Evolutionary conservation across 2,113 vertebrate genomes (phyloP).

Genomic region (Euleptes europaea): DNA sequence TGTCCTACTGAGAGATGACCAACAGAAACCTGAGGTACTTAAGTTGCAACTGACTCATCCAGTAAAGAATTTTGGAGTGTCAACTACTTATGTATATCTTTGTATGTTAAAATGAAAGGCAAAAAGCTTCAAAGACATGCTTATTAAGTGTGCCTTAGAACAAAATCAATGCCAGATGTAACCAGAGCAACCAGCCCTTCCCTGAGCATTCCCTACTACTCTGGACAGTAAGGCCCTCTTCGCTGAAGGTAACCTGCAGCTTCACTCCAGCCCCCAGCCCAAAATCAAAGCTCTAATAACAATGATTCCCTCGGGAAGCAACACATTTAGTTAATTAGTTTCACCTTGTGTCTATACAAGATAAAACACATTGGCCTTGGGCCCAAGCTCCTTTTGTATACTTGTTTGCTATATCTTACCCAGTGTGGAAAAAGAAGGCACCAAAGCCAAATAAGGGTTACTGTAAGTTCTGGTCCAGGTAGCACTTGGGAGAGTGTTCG

Average conservation of each 20-base stretch:
- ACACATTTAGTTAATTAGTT: constrained; percentile 72
- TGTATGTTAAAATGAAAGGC: constrained; percentile 89
- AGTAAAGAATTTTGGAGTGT: constrained; percentile 84
- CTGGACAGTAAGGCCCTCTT: constrained; percentile 63
- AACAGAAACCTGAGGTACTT: constrained; percentile 55
- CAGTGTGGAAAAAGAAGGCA: constrained; percentile 55
- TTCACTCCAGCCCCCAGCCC: constrained; percentile 50
- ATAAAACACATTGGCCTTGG: constrained; percentile 60
- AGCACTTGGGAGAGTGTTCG: constrained; percentile 54
- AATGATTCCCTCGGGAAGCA: constrained; percentile 71
- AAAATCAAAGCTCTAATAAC: constrained; percentile 72
- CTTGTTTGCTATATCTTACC: constrained; percentile 50
- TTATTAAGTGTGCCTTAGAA: constrained; percentile 93
- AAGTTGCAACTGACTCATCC: constrained; percentile 83
- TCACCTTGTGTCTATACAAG: constrained; percentile 73
- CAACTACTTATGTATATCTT: constrained; percentile 84
- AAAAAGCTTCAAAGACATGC: constrained; percentile 90
- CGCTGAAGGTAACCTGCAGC: constrained; percentile 72
- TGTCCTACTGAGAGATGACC: background rate
- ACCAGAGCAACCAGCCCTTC: constrained; percentile 83
- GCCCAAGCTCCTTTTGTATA: constrained; percentile 60
- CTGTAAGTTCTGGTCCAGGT: constrained; percentile 57
- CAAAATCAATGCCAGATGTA: constrained; percentile 97
- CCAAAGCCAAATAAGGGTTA: constrained; percentile 44
- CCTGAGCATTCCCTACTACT: constrained; percentile 71